Evolutionary conservation across 2,113 vertebrate genomes (phyloP), one percentile per base, ranked within the genome.

Genomic region (Phodopus roborovskii): DNA sequence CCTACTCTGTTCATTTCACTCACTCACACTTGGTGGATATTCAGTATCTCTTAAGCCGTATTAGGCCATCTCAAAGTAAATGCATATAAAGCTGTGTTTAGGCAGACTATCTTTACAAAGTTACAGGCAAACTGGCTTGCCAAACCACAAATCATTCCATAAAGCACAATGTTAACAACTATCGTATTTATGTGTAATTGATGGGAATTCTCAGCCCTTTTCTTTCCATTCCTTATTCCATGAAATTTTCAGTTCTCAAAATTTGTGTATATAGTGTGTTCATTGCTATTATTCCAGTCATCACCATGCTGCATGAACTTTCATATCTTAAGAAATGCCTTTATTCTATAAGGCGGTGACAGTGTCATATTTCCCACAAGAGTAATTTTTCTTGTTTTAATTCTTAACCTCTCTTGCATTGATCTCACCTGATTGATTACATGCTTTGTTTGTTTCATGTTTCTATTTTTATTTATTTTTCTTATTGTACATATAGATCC

Each of bases 301-400:
- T 73, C 33, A 11, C 45, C 75, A 83, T 70, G 20, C 50, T 88
- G 48, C 53, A 91, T 71, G 96, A 56, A 79, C 50, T 92, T 94
- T 97, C 58, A 78, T 45, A 56, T 97, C 56, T 77, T 50, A 11
- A 56, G 16, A 97, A 94, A 96, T 24, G 36, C 36, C 91, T 96
- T 97, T 92, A 92, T 96, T 50, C 58, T 42, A 79, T 93, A 90
- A 3, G 42, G 83, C 83, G 64, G 97, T 79, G 13, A 16, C 66
- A 94, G 92, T 97, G 88, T 93, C 97, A 95, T 64, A 91, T 90
- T 96, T 97, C 95, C 77, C 96, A 94, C 77, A 94, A 84, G 56
- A 98, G 45, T 84, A 88, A 96, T 95, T 95, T 94, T 97, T 58
- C 90, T 88, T 87, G 75, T 97, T 96, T 97, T 95, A 96, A 88